Evolutionary conservation across 2,113 vertebrate species (phyloP).

Genomic region (Calcarius ornatus): DNA sequence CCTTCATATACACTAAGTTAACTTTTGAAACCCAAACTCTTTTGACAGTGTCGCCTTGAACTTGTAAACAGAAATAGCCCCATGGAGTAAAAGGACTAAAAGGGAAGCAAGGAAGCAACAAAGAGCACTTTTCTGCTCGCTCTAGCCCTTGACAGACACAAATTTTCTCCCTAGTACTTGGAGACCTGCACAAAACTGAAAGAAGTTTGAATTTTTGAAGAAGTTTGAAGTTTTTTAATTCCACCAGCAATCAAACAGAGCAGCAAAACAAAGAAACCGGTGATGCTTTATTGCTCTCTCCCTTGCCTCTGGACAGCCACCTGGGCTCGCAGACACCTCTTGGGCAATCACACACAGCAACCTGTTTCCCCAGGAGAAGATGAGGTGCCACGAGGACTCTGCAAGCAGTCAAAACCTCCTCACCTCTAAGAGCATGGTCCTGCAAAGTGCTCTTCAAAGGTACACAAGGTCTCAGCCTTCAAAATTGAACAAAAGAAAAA

Average conservation of each 20-base stretch:
- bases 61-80: not conserved
- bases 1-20: not conserved
- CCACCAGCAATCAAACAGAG: not conserved
- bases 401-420: not conserved
- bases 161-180: not conserved
- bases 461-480: not conserved
- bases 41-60: accelerated
- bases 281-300: not conserved
- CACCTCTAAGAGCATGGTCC: not conserved
- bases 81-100: not conserved
- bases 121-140: not conserved
- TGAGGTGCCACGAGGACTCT: accelerated
- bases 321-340: not conserved
- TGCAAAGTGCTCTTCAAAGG: not conserved
- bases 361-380: not conserved
- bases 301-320: not conserved
- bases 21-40: not conserved
- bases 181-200: not conserved
- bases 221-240: not conserved
- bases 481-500: not conserved
- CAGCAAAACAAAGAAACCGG: not conserved
- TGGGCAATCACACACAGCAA: not conserved
- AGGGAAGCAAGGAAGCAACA: not conserved
- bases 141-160: not conserved
- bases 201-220: not conserved